Evolutionary conservation across 1,140 invertebrate species (phyloP).

Genomic region (Anastrepha obliqua): DNA sequence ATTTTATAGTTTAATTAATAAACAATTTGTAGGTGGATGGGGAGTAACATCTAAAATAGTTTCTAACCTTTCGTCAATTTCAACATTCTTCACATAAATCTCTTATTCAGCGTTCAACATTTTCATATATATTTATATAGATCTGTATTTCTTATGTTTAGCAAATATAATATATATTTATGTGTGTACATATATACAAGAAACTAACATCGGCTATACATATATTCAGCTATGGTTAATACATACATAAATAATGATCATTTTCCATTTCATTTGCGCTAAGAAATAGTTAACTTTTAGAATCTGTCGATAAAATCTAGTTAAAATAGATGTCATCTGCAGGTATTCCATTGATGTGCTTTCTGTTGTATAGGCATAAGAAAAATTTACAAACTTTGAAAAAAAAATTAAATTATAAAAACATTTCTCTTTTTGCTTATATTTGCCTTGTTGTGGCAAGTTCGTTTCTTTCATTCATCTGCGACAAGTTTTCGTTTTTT

Average conservation of each 20-base stretch:
- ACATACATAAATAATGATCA: constrained; percentile 10
- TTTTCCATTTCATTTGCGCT: constrained; percentile 29
- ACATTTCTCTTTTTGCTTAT: neutral
- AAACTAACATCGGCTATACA: constrained; percentile 31
- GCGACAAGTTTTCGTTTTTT: neutral
- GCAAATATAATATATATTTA: constrained; percentile 11
- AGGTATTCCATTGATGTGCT: neutral
- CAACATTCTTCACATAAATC: neutral
- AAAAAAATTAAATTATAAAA: neutral
- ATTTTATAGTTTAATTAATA: neutral
- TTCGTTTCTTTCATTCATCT: neutral
- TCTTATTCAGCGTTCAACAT: constrained; percentile 1
- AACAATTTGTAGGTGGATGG: neutral
- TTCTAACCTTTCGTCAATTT: neutral
- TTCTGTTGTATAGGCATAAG: neutral
- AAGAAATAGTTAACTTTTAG: constrained; percentile 25
- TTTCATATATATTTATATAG: neutral
- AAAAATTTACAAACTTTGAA: neutral
- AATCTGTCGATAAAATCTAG: constrained; percentile 4
- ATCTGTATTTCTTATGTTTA: neutral
- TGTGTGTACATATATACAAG: neutral
- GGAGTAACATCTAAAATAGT: neutral
- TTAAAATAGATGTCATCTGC: neutral
- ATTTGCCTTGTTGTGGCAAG: neutral
- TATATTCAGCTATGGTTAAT: constrained; percentile 14